A percentile compares a stretch with the other conserved stretches of the same genome.
phyloP scores from a whole-genome alignment of 2,113 vertebrate species.

The Falcunculus frontatus region DNA sequence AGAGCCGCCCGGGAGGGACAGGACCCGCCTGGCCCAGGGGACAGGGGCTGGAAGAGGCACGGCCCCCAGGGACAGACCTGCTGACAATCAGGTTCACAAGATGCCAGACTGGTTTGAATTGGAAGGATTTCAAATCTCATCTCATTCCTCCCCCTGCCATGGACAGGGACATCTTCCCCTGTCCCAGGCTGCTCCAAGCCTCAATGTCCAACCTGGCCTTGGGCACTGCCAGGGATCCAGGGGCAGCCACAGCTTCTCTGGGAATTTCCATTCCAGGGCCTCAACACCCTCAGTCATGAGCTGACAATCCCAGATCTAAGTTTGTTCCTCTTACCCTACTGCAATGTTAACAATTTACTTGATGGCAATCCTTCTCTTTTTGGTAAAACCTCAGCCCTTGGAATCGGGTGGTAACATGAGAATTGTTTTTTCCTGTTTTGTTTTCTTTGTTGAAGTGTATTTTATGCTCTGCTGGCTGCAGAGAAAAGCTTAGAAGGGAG shows the following conservation, averaged over 20 bases:
- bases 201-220: rapidly evolving
- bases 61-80: neutral
- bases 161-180: neutral
- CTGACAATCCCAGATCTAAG: neutral
- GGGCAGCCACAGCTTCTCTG: neutral
- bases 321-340: neutral
- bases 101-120: neutral
- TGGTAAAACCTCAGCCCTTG: neutral
- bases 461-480: conserved; percentile 5
- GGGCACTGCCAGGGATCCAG: neutral
- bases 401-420: neutral
- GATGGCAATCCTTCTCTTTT: neutral
- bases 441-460: neutral
- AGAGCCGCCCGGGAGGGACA: neutral
- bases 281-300: neutral
- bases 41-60: rapidly evolving
- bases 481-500: neutral
- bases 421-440: neutral
- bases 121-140: neutral
- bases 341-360: neutral
- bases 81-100: neutral
- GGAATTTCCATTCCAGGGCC: neutral
- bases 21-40: neutral
- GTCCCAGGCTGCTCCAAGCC: neutral
- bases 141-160: neutral